These are phyloP conservation scores for Chaenocephalus aceratus DNA, from an alignment of 2,113 vertebrate genomes.

Conservation along the genomic window DNA sequence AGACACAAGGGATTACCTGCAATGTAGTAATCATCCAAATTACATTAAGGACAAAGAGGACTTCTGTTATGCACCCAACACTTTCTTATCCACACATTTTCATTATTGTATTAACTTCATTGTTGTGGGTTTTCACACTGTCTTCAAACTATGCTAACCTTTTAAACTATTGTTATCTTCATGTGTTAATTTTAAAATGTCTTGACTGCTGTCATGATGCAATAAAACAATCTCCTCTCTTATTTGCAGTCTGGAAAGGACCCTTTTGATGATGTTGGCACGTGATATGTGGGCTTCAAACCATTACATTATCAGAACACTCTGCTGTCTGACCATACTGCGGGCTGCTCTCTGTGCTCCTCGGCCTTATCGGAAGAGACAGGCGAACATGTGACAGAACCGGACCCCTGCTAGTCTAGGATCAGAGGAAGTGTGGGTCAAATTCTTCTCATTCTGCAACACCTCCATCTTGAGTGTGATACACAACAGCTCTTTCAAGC, in stretches of 20 bases:
- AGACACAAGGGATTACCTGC: background rate
- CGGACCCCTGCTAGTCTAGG: slow-evolving; percentile 35
- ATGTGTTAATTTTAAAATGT: background rate
- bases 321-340: slow-evolving; percentile 22
- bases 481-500: slow-evolving; percentile 22
- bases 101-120: background rate
- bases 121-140: background rate
- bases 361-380: slow-evolving; percentile 57
- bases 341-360: slow-evolving; percentile 2
- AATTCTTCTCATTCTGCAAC: slow-evolving; percentile 41
- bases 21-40: background rate
- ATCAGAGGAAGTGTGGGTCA: slow-evolving; percentile 39
- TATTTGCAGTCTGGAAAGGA: slow-evolving; percentile 18
- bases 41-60: background rate
- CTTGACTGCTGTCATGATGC: background rate
- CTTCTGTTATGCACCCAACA: background rate
- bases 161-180: background rate
- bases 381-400: slow-evolving; percentile 51
- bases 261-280: slow-evolving; percentile 25
- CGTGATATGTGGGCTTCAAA: slow-evolving; percentile 12
- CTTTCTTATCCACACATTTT: background rate
- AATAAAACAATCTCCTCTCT: slow-evolving; percentile 8
- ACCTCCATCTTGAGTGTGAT: slow-evolving; percentile 34
- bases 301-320: slow-evolving; percentile 13
- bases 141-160: background rate